Evolutionary conservation across 1,140 invertebrate genomes (phyloP).

Genomic region (Palaemon carinicauda): DNA sequence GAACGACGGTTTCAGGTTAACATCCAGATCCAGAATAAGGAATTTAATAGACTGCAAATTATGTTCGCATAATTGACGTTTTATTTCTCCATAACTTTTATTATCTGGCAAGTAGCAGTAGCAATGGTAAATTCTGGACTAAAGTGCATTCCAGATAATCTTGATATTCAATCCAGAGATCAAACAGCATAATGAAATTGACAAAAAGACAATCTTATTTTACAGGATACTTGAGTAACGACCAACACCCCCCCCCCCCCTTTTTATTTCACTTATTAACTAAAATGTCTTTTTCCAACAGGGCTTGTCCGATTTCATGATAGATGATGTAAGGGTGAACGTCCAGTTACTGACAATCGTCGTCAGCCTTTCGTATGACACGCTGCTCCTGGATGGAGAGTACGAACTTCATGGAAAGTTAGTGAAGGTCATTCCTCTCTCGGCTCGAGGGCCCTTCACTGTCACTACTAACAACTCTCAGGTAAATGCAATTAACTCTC

Average conservation of each 20-base stretch:
- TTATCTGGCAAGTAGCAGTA: too few relatives aligned
- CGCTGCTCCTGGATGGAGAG: slow-evolving; percentile 47
- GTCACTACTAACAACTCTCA: slow-evolving; percentile 50
- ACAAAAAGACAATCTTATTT: background rate
- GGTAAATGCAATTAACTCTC: slow-evolving; percentile 1
- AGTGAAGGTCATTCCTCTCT: slow-evolving; percentile 51
- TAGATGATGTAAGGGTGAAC: slow-evolving; percentile 51
- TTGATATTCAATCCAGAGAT: too few relatives aligned
- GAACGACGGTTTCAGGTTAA: too few relatives aligned
- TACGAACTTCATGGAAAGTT: slow-evolving; percentile 49
- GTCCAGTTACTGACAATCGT: slow-evolving; percentile 39
- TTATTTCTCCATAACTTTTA: too few relatives aligned
- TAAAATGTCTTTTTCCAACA: slow-evolving; percentile 25
- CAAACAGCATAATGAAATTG: background rate
- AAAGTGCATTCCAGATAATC: too few relatives aligned
- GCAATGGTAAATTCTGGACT: too few relatives aligned
- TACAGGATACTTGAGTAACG: too few relatives aligned
- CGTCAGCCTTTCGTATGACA: slow-evolving; percentile 32
- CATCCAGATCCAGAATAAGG: too few relatives aligned
- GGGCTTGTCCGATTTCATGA: slow-evolving; percentile 54
- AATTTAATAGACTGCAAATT: too few relatives aligned
- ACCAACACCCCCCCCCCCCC: too few relatives aligned
- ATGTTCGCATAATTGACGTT: too few relatives aligned
- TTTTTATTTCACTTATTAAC: background rate
- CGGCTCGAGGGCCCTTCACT: slow-evolving; percentile 46